A percentile compares a stretch with the other conserved stretches of the same genome.
phyloP scores from a whole-genome alignment of 2,113 vertebrate species.

The Lagenorhynchus albirostris region DNA sequence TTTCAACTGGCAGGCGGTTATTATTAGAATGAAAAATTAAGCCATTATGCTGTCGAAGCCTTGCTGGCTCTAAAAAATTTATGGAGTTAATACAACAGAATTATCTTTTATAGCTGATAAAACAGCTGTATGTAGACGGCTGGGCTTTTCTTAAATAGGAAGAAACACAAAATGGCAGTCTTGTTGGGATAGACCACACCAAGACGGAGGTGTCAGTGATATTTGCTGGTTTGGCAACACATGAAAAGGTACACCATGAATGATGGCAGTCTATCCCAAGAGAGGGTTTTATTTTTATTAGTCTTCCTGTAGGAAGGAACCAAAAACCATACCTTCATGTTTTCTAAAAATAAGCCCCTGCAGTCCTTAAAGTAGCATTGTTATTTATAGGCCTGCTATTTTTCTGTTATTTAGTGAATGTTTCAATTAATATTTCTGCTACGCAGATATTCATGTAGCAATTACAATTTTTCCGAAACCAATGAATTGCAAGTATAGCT shows the following conservation, averaged over 20 bases:
- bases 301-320: background rate
- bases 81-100: slow-evolving; percentile 82
- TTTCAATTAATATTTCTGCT: slow-evolving; percentile 3
- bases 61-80: slow-evolving; percentile 81
- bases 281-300: slow-evolving; percentile 22
- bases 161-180: slow-evolving; percentile 75
- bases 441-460: slow-evolving; percentile 43
- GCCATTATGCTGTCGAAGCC: slow-evolving; percentile 78
- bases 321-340: background rate
- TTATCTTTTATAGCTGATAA: slow-evolving; percentile 77
- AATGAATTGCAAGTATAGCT: slow-evolving; percentile 76
- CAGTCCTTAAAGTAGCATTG: background rate
- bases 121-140: slow-evolving; percentile 73
- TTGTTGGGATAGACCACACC: background rate
- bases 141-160: slow-evolving; percentile 51
- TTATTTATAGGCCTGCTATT: slow-evolving; percentile 49
- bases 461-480: slow-evolving; percentile 70
- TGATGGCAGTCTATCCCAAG: background rate
- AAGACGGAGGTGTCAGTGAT: background rate
- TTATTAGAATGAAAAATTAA: slow-evolving; percentile 87
- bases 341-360: slow-evolving; percentile 26
- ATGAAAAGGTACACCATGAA: background rate
- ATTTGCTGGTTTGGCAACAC: background rate
- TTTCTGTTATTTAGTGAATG: slow-evolving; percentile 43
- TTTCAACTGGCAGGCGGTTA: slow-evolving; percentile 83